Conservation (phyloP, 2,797 vertebrate genomes). For the Mus caroli region DNA sequence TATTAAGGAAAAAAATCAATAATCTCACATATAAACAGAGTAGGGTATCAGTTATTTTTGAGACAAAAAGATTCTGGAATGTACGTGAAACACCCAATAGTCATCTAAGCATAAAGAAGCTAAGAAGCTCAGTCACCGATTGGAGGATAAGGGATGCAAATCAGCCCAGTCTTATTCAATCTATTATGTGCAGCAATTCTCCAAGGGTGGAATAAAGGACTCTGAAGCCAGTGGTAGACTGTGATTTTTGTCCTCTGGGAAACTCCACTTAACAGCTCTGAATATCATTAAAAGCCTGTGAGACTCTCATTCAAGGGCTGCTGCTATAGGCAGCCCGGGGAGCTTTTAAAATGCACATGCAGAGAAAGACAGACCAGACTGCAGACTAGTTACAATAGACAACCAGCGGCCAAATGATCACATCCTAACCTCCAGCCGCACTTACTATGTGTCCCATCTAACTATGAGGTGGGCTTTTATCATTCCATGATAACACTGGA, state of each 20-base stretch:
- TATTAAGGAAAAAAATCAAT: slow-evolving; percentile 69
- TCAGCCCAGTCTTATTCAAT: slow-evolving; percentile 54
- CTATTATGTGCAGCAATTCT: slow-evolving; percentile 70
- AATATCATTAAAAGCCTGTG: slow-evolving; percentile 80
- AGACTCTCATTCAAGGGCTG: slow-evolving; percentile 71
- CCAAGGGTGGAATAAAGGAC: slow-evolving; percentile 73
- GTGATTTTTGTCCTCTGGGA: slow-evolving; percentile 82
- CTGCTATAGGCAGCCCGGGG: slow-evolving; percentile 22
- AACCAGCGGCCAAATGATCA: slow-evolving; percentile 39
- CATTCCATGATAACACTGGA: neutral
- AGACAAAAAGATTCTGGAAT: slow-evolving; percentile 59
- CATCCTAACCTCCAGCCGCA: neutral
- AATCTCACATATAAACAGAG: slow-evolving; percentile 67
- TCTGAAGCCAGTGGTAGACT: slow-evolving; percentile 70
- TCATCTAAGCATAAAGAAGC: slow-evolving; percentile 50
- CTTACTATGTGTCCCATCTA: neutral
- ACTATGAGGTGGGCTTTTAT: slow-evolving; percentile 13
- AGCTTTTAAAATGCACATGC: slow-evolving; percentile 62
- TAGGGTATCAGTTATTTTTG: slow-evolving; percentile 46
- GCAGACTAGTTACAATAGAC: slow-evolving; percentile 33
- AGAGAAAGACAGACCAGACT: slow-evolving; percentile 35
- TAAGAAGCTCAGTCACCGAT: slow-evolving; percentile 53
- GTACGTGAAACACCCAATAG: slow-evolving; percentile 48
- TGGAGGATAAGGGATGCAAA: slow-evolving; percentile 61
- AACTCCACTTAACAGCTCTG: slow-evolving; percentile 80